A percentile compares a stretch with the other conserved stretches of the same genome.
Conservation (phyloP, 2,797 vertebrate genomes). For the Hafferia zeledoni region DNA sequence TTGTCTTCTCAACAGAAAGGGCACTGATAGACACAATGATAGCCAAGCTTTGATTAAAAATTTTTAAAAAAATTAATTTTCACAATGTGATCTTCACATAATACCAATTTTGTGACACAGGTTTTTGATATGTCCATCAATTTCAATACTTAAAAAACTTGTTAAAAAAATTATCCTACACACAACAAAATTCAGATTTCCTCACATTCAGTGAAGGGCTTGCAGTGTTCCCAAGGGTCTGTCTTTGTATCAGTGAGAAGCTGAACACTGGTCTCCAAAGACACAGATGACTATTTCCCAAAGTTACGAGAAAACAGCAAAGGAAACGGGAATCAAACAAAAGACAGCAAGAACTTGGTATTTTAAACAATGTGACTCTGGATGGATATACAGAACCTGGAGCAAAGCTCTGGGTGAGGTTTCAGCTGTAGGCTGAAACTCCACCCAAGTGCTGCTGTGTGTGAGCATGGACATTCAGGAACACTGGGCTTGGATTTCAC, state of each 20-base stretch:
- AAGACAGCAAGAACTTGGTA: background rate
- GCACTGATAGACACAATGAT: background rate
- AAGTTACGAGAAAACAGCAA: background rate
- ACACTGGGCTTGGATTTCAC: background rate
- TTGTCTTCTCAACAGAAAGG: background rate
- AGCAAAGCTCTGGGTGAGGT: background rate
- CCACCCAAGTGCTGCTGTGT: background rate
- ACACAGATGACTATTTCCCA: background rate
- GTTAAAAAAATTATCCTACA: background rate
- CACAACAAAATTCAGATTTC: background rate
- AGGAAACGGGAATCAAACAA: background rate
- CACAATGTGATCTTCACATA: background rate
- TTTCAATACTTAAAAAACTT: background rate
- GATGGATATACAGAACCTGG: background rate
- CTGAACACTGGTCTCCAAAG: background rate
- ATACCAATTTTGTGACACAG: background rate
- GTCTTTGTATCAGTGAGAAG: background rate
- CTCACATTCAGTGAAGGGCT: background rate
- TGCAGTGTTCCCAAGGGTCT: background rate
- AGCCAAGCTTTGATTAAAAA: background rate
- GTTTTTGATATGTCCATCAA: background rate
- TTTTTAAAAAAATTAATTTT: background rate
- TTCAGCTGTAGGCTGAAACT: background rate
- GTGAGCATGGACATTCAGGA: fast-evolving
- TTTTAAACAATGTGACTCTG: background rate